Conservation (phyloP, 1,140 invertebrate species). For the Ladona fulva region DNA sequence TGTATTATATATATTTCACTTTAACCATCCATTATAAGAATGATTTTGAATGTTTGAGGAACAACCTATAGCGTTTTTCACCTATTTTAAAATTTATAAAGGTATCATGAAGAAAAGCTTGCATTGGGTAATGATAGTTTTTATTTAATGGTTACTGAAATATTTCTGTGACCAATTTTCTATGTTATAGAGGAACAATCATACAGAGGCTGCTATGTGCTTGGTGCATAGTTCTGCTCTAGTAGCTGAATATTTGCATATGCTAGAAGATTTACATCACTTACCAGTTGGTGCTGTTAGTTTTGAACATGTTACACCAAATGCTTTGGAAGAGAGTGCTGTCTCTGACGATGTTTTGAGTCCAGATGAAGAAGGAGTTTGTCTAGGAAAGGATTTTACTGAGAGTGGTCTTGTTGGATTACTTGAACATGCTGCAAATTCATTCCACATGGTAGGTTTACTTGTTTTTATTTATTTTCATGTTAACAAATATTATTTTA, state of each 20-base stretch:
- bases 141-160: no score
- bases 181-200: slow-evolving; percentile 63
- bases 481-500: background rate
- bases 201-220: slow-evolving; percentile 94
- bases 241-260: slow-evolving; percentile 85
- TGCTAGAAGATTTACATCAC: slow-evolving; percentile 64
- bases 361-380: slow-evolving; percentile 76
- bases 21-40: no score
- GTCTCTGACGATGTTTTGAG: slow-evolving; percentile 84
- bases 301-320: slow-evolving; percentile 72
- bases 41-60: no score
- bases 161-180: no score
- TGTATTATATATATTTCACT: no score
- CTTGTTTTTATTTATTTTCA: background rate
- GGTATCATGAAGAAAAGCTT: no score
- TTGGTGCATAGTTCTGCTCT: slow-evolving; percentile 87
- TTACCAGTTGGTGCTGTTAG: slow-evolving; percentile 78
- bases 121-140: no score
- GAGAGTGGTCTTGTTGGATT: slow-evolving; percentile 78
- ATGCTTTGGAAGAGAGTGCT: slow-evolving; percentile 92
- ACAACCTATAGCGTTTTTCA: no score
- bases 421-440: slow-evolving; percentile 83
- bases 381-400: slow-evolving; percentile 82
- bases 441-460: slow-evolving; percentile 57
- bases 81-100: no score